phyloP scores from a whole-genome alignment of 2,888 invertebrate genomes.

The Helleia helle region DNA sequence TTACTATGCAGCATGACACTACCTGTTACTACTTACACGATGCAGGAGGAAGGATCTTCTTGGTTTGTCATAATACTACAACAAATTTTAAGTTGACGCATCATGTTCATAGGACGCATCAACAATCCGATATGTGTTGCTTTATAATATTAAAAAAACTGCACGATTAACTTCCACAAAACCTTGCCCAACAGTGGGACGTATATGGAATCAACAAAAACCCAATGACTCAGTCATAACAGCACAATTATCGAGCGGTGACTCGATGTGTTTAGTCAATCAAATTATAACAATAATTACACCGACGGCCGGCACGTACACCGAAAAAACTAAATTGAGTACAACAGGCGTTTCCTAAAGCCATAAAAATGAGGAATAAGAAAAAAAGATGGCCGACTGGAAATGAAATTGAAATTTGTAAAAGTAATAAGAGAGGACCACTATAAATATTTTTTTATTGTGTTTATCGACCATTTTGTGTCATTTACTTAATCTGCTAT shows the following conservation, averaged over 20 bases:
- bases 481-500: slow-evolving; percentile 64
- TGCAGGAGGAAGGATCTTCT: too few species aligned
- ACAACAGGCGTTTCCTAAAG: slow-evolving; percentile 28
- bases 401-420: slow-evolving; percentile 54
- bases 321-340: slow-evolving; percentile 30
- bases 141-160: too few species aligned
- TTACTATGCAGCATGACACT: too few species aligned
- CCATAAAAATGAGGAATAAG: slow-evolving; percentile 30
- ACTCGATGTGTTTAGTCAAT: slow-evolving; percentile 10
- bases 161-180: too few species aligned
- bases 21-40: too few species aligned
- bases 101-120: too few species aligned
- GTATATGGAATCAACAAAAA: slow-evolving; percentile 1
- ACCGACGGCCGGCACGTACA: slow-evolving; percentile 7
- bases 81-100: too few species aligned
- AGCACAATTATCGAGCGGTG: too few species aligned
- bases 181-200: slow-evolving; percentile 4
- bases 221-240: too few species aligned
- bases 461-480: slow-evolving; percentile 47
- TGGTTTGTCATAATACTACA: too few species aligned
- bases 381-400: slow-evolving; percentile 31
- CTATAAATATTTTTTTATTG: slow-evolving; percentile 46
- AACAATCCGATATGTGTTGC: too few species aligned
- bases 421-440: slow-evolving; percentile 44
- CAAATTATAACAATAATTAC: slow-evolving; percentile 13